These are phyloP conservation scores for Aphodius sticticus DNA, from an alignment of 2,888 invertebrate species.

Conservation along the genomic window DNA sequence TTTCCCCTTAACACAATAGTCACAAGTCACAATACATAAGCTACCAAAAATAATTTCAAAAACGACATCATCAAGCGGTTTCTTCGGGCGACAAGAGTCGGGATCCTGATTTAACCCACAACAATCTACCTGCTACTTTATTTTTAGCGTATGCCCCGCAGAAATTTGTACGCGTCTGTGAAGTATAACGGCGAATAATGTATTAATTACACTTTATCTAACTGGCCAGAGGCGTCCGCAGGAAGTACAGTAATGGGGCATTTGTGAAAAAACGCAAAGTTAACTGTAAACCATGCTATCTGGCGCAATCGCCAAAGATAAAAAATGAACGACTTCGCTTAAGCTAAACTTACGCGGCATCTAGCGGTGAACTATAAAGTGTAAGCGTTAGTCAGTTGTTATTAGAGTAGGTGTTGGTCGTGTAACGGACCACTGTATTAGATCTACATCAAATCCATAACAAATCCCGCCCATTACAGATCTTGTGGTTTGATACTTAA, in stretches of 20 bases:
- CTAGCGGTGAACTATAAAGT: background rate
- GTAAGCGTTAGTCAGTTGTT: background rate
- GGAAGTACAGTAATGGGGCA: background rate
- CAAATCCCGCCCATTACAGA: background rate
- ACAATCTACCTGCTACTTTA: background rate
- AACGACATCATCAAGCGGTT: too few relatives aligned
- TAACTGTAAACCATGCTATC: background rate
- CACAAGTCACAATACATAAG: too few relatives aligned
- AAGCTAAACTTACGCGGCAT: background rate
- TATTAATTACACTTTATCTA: constrained; percentile 4
- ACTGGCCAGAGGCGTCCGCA: background rate
- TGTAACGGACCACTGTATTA: background rate
- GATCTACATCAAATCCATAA: background rate
- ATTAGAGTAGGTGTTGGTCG: constrained; percentile 4
- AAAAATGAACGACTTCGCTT: background rate
- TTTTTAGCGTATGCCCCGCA: background rate
- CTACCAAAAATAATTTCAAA: too few relatives aligned
- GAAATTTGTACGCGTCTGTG: background rate
- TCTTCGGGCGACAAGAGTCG: too few relatives aligned
- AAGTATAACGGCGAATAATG: background rate
- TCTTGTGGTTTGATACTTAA: background rate
- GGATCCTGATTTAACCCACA: background rate
- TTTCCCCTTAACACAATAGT: too few relatives aligned
- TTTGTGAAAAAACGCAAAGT: background rate
- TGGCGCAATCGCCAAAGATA: background rate